Evolutionary conservation across 1,140 invertebrate genomes (phyloP), one percentile per base, ranked within the genome.

Genomic region (Wasmannia auropunctata): DNA sequence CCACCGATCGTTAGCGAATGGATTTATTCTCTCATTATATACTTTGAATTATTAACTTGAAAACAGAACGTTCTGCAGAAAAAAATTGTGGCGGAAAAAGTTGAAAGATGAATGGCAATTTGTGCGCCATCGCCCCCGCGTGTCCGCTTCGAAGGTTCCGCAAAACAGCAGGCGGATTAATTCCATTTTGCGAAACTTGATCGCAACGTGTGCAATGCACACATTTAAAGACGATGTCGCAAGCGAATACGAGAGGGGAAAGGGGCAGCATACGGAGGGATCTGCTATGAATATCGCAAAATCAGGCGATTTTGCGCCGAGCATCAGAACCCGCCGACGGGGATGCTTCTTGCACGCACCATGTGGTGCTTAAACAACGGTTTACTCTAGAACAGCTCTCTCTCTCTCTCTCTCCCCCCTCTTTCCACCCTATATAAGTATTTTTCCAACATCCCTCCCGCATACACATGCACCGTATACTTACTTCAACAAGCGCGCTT

Each of bases 161-260:
- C 56, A 77, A 63, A 77, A 77, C n/a, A 62, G 25, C 22, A 58
- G 22, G 37, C 3, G 40, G 11, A 79, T 79, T 67, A 79, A 67
- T 65, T 79, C 19, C n/a, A 67, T 79, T 79, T 79, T 79, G 75
- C 60, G 14, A 43, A 79, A 79, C n/a, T 79, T 51, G n/a, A 79
- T 37, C 14, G 28, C 43, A 51, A 79, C 28, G 11, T 34, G 22
- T 25, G 40, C 70, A 16, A 70, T 22, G 0, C 49, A 49, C 31
- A 19, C 60, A 51, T 63, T 16, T 63, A 79, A 65, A 37, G n/a
- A 22, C 31, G 28, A 37, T 43, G n/a, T 51, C 60, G 40, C 14
- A 25, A 49, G 51, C 75, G 34, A 25, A 70, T 25, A 63, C 46
- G 31, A n/a, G n/a, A n/a, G n/a, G n/a, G n/a, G n/a, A n/a, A n/a